Evolutionary conservation across 2,797 vertebrate species (phyloP).

Genomic region (Gallinago solitaria): DNA sequence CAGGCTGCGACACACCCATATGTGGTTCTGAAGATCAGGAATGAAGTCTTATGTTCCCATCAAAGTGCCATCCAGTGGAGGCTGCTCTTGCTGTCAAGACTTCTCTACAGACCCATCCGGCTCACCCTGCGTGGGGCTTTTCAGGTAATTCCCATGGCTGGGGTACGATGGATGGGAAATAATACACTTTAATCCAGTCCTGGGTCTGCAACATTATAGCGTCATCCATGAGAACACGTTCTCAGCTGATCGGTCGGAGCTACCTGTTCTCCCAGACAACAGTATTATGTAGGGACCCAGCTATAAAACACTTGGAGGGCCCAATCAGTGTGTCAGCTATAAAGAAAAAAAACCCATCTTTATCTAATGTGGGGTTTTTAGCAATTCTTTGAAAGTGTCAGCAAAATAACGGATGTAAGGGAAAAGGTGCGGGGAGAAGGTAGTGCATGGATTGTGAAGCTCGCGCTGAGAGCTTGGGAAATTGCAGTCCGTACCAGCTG

Average conservation of each 20-base stretch:
- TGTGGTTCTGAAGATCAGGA: not conserved
- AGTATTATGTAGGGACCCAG: not conserved
- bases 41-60: not conserved
- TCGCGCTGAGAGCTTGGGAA: accelerated
- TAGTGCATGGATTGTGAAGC: not conserved
- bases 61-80: not conserved
- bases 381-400: not conserved
- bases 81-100: not conserved
- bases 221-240: not conserved
- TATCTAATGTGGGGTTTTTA: not conserved
- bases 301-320: not conserved
- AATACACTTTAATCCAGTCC: not conserved
- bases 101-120: not conserved
- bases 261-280: not conserved
- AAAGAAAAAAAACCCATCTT: not conserved
- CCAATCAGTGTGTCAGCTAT: not conserved
- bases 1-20: not conserved
- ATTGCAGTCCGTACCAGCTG: not conserved
- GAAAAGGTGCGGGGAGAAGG: not conserved
- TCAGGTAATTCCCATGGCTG: not conserved
- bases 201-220: not conserved
- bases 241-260: not conserved
- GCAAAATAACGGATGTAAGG: not conserved
- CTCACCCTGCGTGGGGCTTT: not conserved
- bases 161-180: not conserved